These are phyloP conservation scores for Cynodonichthys magdalenae DNA, from an alignment of 2,797 vertebrate species.

Conservation along the genomic window DNA sequence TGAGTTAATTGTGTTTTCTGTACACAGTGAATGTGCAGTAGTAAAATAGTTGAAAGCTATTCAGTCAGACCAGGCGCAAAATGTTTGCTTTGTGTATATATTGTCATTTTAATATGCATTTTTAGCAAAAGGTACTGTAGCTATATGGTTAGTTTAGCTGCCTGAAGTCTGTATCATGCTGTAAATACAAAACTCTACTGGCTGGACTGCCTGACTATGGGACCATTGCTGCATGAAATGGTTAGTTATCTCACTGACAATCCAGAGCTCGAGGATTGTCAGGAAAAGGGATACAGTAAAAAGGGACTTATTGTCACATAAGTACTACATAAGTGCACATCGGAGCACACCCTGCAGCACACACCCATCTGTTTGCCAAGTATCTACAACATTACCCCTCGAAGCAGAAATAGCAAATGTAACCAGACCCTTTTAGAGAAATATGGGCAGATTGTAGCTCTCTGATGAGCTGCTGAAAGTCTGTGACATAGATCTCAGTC, in stretches of 20 bases:
- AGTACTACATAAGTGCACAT: background rate
- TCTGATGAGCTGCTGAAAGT: slow-evolving; percentile 73
- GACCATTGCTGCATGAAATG: background rate
- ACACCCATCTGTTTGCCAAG: slow-evolving; percentile 58
- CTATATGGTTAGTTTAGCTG: background rate
- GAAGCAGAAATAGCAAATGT: slow-evolving; percentile 50
- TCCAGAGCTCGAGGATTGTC: background rate
- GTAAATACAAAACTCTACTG: background rate
- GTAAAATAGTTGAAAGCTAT: background rate
- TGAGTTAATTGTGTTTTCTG: background rate
- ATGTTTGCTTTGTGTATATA: background rate
- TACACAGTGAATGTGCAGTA: background rate
- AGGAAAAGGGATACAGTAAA: background rate
- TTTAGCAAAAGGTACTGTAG: background rate
- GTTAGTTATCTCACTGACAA: background rate
- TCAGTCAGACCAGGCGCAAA: background rate
- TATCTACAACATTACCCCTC: slow-evolving; percentile 53
- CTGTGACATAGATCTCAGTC: slow-evolving; percentile 64
- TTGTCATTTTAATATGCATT: background rate
- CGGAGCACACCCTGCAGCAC: slow-evolving; percentile 2
- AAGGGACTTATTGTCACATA: slow-evolving; percentile 2
- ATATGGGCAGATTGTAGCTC: slow-evolving; percentile 52
- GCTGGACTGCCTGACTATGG: background rate
- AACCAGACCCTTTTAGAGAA: slow-evolving; percentile 68
- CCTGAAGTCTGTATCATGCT: background rate